Conservation (phyloP, 2,888 invertebrate genomes). For the Periphyllus acericola region DNA sequence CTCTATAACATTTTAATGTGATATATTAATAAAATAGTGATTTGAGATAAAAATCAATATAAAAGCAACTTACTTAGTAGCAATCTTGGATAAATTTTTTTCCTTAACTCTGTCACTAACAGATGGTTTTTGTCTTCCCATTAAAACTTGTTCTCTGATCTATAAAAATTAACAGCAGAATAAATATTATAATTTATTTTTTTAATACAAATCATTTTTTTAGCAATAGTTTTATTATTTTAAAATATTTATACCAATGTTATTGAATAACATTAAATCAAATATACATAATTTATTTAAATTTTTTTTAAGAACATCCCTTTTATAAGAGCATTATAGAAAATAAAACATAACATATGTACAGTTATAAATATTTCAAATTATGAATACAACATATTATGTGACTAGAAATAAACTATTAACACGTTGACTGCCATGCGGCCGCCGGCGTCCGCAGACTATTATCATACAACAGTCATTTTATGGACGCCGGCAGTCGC, state of each 20-base stretch:
- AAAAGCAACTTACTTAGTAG: conserved; percentile 73
- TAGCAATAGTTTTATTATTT: no score
- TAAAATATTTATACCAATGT: not conserved
- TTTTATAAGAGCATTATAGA: no score
- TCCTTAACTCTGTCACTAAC: conserved; percentile 82
- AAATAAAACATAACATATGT: not conserved
- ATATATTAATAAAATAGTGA: not conserved
- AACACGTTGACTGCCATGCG: no score
- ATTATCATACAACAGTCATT: no score
- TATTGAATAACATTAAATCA: not conserved
- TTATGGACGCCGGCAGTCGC: no score
- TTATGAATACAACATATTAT: no score
- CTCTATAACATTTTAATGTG: conserved; percentile 70
- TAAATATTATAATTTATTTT: not conserved
- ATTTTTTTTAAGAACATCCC: no score
- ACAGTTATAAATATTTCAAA: no score
- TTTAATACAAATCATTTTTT: no score
- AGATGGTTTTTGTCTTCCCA: conserved; percentile 79
- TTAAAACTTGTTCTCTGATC: conserved; percentile 74
- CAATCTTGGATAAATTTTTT: conserved; percentile 80
- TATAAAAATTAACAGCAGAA: conserved; percentile 67
- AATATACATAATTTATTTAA: no score
- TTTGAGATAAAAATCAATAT: not conserved
- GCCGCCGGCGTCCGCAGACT: no score
- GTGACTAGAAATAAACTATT: no score